Evolutionary conservation across 2,797 vertebrate genomes (phyloP).

Genomic region (Pogonophryne albipinna): DNA sequence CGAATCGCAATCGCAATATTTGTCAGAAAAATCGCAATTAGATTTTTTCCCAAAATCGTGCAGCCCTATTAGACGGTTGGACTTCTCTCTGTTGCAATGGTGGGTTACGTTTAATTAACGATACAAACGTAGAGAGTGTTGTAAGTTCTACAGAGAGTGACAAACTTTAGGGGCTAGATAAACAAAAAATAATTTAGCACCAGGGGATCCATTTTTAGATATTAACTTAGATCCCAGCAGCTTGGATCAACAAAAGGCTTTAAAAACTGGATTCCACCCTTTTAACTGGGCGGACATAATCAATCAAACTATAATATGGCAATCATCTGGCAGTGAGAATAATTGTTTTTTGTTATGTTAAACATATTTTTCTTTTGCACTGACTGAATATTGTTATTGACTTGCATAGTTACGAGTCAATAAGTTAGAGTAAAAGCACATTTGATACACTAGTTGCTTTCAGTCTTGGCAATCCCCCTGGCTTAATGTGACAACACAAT

Average conservation of each 20-base stretch:
- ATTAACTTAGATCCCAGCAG: too few relatives aligned
- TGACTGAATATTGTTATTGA: not conserved
- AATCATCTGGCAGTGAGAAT: not conserved
- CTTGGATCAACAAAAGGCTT: too few relatives aligned
- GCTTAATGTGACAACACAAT: constrained; percentile 10
- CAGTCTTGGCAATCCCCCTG: not conserved
- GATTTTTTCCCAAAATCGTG: too few relatives aligned
- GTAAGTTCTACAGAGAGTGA: not conserved
- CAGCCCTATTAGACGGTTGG: too few relatives aligned
- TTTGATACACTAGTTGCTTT: not conserved
- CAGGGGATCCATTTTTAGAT: too few relatives aligned
- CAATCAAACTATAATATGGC: too few relatives aligned
- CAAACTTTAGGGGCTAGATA: not conserved
- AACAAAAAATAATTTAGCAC: not conserved
- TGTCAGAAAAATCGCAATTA: too few relatives aligned
- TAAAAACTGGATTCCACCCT: not conserved
- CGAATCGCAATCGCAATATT: too few relatives aligned
- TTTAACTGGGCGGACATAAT: not conserved
- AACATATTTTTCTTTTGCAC: not conserved
- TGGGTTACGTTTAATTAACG: not conserved
- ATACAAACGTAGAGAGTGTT: not conserved
- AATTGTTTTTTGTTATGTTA: not conserved
- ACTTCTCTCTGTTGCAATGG: not conserved
- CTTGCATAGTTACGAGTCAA: not conserved
- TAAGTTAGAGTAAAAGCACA: not conserved